Conservation (phyloP, 2,888 invertebrate species). For the Diplazon laetatorius region DNA sequence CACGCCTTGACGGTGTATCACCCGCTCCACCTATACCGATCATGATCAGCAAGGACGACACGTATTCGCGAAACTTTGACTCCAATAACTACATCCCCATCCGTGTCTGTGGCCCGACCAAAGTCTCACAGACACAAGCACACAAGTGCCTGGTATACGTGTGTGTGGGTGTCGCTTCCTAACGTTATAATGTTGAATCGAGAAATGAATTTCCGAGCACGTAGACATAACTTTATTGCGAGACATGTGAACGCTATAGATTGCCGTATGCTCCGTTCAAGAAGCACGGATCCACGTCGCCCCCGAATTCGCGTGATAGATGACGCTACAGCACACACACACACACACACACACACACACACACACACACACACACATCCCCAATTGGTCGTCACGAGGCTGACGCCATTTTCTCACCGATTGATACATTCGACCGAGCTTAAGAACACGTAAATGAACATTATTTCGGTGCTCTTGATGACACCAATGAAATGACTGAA, state of each 20-base stretch:
- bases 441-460: not conserved
- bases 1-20: not conserved
- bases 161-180: conserved; percentile 33
- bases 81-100: conserved; percentile 49
- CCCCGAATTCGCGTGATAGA: conserved; percentile 21
- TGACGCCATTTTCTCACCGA: conserved; percentile 20
- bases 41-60: conserved; percentile 57
- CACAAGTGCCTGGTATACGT: no score
- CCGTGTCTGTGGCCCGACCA: conserved; percentile 39
- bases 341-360: no score
- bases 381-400: conserved; percentile 14
- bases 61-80: conserved; percentile 61
- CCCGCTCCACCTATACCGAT: conserved; percentile 49
- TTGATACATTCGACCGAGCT: conserved; percentile 15
- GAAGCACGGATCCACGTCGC: conserved; percentile 27
- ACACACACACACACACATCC: no score
- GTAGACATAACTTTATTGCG: conserved; percentile 64
- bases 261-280: conserved; percentile 46
- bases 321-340: no score
- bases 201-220: conserved; percentile 62
- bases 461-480: conserved; percentile 41
- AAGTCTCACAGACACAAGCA: no score
- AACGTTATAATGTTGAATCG: conserved; percentile 12
- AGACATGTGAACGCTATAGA: conserved; percentile 63
- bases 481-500: conserved; percentile 39